Evolutionary conservation across 2,888 invertebrate species (phyloP).

Genomic region (Polymixis lichenea): DNA sequence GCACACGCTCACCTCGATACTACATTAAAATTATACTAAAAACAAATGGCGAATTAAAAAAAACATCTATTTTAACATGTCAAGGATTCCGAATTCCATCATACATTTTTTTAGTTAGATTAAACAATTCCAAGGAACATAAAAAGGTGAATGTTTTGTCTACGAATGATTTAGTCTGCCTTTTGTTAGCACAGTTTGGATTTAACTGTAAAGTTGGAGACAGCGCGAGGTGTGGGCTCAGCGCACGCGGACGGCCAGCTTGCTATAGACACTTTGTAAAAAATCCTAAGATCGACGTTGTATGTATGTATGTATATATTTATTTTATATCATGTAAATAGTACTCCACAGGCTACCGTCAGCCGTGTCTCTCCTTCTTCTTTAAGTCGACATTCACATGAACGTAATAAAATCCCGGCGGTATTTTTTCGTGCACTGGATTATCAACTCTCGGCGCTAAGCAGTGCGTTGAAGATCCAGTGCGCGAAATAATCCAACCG

Average conservation of each 20-base stretch:
- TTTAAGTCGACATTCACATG: too few species aligned
- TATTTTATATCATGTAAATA: too few species aligned
- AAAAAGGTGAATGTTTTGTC: slow-evolving; percentile 74
- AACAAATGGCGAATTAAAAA: slow-evolving; percentile 73
- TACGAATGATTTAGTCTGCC: slow-evolving; percentile 70
- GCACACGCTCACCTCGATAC: slow-evolving; percentile 78
- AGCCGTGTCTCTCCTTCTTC: too few species aligned
- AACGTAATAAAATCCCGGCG: too few species aligned
- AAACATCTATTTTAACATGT: slow-evolving; percentile 69
- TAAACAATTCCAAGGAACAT: slow-evolving; percentile 60
- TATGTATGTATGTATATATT: too few species aligned
- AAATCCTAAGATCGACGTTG: neutral
- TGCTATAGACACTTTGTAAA: neutral
- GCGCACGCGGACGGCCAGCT: slow-evolving; percentile 27
- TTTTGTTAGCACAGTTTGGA: slow-evolving; percentile 74
- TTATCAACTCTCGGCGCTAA: too few species aligned
- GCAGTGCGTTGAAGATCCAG: too few species aligned
- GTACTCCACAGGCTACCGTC: too few species aligned
- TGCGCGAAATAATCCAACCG: too few species aligned
- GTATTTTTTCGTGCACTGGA: too few species aligned
- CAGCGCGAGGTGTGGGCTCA: slow-evolving; percentile 46
- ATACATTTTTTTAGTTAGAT: slow-evolving; percentile 55
- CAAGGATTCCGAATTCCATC: slow-evolving; percentile 61
- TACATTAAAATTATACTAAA: slow-evolving; percentile 76
- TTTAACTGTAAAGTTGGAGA: slow-evolving; percentile 63